Conservation (phyloP, 2,888 invertebrate species). For the Eupithecia subfuscata region DNA sequence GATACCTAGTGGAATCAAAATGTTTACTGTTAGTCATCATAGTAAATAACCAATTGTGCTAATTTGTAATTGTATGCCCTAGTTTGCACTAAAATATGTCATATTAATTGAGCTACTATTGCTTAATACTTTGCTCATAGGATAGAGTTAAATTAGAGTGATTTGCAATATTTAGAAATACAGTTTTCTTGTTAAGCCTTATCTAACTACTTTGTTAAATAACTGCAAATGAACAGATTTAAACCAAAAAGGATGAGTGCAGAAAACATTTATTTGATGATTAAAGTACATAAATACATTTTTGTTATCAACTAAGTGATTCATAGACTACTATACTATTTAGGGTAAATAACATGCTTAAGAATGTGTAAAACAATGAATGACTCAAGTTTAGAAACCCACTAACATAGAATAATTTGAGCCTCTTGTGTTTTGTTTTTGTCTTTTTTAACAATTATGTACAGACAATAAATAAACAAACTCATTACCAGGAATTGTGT, state of each 20-base stretch:
- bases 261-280: not conserved
- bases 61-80: not conserved
- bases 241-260: conserved; percentile 1
- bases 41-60: not conserved
- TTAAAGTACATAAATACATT: not conserved
- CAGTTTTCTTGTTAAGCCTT: not conserved
- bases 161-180: not conserved
- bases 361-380: not conserved
- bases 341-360: not conserved
- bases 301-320: not conserved
- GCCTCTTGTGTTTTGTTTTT: not conserved
- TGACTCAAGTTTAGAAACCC: not conserved
- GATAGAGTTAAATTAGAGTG: not conserved
- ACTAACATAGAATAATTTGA: not conserved
- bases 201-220: not conserved
- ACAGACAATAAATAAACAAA: not conserved
- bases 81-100: not conserved
- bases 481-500: not conserved
- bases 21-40: not conserved
- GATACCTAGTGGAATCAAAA: not conserved
- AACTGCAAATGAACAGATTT: not conserved
- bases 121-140: not conserved
- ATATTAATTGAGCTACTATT: not conserved
- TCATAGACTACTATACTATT: conserved; percentile 1
- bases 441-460: not conserved